Evolutionary conservation across 2,888 invertebrate species (phyloP).

Genomic region (Euproctis similis): DNA sequence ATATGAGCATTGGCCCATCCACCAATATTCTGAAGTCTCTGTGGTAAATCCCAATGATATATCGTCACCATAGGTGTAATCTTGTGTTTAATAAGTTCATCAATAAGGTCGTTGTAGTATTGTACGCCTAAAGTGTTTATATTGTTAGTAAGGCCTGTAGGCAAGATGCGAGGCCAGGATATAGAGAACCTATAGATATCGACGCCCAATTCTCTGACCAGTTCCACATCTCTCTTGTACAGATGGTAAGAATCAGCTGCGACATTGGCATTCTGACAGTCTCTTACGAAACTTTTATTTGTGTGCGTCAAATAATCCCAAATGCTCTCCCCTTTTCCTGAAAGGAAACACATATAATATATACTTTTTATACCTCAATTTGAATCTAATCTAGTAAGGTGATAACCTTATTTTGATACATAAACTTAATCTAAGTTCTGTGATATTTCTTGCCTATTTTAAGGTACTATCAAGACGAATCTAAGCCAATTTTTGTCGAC

Average conservation of each 20-base stretch:
- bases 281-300: conserved; percentile 67
- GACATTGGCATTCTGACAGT: conserved; percentile 77
- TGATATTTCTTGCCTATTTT: too few species aligned
- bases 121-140: conserved; percentile 82
- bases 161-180: conserved; percentile 85
- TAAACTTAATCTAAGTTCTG: too few species aligned
- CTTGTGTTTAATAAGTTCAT: conserved; percentile 79
- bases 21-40: conserved; percentile 78
- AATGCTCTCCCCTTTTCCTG: conserved; percentile 79
- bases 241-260: conserved; percentile 82
- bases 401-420: too few species aligned
- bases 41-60: conserved; percentile 83
- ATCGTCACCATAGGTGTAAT: conserved; percentile 83
- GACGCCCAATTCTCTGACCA: conserved; percentile 78
- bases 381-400: too few species aligned
- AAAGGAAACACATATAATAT: too few species aligned
- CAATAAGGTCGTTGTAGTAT: conserved; percentile 85
- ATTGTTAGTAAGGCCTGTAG: conserved; percentile 78
- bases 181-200: conserved; percentile 83
- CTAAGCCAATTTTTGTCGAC: too few species aligned
- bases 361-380: too few species aligned
- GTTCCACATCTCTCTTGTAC: conserved; percentile 78
- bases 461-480: too few species aligned
- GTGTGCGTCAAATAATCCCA: conserved; percentile 76
- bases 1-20: conserved; percentile 82